Evolutionary conservation across 2,888 invertebrate genomes (phyloP).

Genomic region (Eupsilia transversa): DNA sequence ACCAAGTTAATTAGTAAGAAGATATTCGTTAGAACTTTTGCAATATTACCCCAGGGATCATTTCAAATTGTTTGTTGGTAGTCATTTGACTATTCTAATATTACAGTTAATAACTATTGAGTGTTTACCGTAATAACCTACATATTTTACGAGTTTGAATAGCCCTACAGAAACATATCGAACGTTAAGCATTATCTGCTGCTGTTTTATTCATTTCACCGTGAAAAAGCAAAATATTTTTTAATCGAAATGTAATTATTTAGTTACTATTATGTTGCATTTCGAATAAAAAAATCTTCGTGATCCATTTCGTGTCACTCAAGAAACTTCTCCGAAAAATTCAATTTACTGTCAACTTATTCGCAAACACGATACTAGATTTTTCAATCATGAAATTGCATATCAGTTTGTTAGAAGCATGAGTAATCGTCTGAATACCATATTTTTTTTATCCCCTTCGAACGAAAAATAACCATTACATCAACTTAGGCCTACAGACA

Average conservation of each 20-base stretch:
- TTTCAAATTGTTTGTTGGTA: neutral
- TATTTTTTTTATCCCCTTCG: neutral
- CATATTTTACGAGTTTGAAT: neutral
- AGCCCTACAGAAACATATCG: neutral
- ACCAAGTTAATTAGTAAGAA: constrained; percentile 5
- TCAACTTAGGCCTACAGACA: neutral
- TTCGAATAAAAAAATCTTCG: neutral
- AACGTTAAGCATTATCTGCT: neutral
- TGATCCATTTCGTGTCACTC: too few species aligned
- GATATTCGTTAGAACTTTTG: neutral
- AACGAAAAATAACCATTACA: neutral
- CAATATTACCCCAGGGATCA: neutral
- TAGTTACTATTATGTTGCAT: too few species aligned
- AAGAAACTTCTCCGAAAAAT: too few species aligned
- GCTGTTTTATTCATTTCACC: neutral
- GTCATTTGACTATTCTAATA: neutral
- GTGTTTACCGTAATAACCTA: neutral
- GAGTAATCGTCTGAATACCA: neutral
- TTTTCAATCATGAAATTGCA: neutral
- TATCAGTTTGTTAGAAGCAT: neutral
- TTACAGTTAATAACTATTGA: neutral
- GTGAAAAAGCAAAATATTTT: too few species aligned
- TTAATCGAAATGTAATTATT: too few species aligned
- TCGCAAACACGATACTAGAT: neutral
- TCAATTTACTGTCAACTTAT: too few species aligned